Evolutionary conservation across 2,113 vertebrate species (phyloP).

Genomic region (Tiliqua scincoides): DNA sequence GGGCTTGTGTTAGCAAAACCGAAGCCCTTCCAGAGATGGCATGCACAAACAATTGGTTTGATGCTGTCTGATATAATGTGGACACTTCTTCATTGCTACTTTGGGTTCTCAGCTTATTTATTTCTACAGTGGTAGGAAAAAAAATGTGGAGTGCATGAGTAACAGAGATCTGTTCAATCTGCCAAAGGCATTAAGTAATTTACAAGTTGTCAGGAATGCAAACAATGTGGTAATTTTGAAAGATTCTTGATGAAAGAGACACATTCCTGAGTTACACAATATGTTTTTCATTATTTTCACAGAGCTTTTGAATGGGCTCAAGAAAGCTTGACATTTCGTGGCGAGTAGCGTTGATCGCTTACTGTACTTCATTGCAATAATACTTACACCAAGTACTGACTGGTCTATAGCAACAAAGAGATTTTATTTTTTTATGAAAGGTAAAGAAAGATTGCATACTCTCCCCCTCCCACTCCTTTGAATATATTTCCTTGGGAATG

Average conservation of each 20-base stretch:
- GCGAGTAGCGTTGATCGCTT: conserved; percentile 12
- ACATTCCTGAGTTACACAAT: conserved; percentile 45
- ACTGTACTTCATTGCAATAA: conserved; percentile 33
- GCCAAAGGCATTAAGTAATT: conserved; percentile 39
- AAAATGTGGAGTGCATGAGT: conserved; percentile 28
- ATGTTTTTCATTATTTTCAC: conserved; percentile 49
- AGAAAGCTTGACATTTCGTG: conserved; percentile 48
- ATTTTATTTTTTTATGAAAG: conserved; percentile 38
- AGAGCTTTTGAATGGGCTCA: conserved; percentile 56
- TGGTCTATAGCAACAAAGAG: conserved; percentile 36
- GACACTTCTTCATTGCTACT: conserved; percentile 16
- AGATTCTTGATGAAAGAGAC: conserved; percentile 26
- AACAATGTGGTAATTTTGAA: conserved; percentile 28
- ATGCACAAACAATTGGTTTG: conserved; percentile 23
- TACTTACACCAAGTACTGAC: conserved; percentile 45
- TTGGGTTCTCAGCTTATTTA: conserved; percentile 15
- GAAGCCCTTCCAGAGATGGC: conserved; percentile 15
- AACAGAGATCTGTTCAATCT: conserved; percentile 33
- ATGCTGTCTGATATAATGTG: conserved; percentile 32
- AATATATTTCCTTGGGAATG: conserved; percentile 6
- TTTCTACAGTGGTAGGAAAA: conserved; percentile 20
- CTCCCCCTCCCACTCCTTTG: neutral
- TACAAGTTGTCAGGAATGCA: conserved; percentile 46
- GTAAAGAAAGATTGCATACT: conserved; percentile 18
- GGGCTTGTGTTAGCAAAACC: conserved; percentile 1